phyloP scores from a whole-genome alignment of 2,113 vertebrate species.

The Gymnocephalus cernua region DNA sequence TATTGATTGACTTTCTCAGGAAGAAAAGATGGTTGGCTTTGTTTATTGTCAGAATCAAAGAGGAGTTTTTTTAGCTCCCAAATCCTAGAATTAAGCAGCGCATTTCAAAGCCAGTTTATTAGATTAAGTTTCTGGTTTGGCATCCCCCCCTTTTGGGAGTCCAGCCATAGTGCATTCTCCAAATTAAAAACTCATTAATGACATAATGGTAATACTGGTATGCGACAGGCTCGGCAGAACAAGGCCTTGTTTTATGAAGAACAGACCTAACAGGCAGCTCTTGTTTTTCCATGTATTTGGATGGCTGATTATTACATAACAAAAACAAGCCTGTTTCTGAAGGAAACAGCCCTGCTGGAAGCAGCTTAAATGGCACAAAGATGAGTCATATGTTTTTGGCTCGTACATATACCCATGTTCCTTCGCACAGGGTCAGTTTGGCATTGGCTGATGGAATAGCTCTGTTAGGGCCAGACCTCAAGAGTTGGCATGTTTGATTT shows the following conservation, averaged over 20 bases:
- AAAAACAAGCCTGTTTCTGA: conserved; percentile 44
- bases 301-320: conserved; percentile 58
- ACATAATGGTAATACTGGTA: conserved; percentile 29
- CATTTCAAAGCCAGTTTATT: conserved; percentile 18
- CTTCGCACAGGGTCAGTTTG: conserved; percentile 56
- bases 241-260: conserved; percentile 49
- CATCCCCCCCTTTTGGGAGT: neutral
- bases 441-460: conserved; percentile 60
- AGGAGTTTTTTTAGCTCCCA: neutral
- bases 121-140: conserved; percentile 37
- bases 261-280: conserved; percentile 44
- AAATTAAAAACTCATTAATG: conserved; percentile 21
- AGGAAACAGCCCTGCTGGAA: conserved; percentile 60
- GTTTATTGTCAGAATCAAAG: conserved; percentile 24
- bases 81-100: neutral
- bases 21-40: conserved; percentile 27
- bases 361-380: conserved; percentile 31
- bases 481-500: conserved; percentile 39
- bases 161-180: conserved; percentile 3
- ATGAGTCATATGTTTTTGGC: conserved; percentile 78
- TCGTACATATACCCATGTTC: conserved; percentile 42
- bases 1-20: conserved; percentile 19
- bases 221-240: conserved; percentile 16
- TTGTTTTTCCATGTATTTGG: conserved; percentile 40
- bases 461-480: conserved; percentile 42